These are phyloP conservation scores for Platycercus adscitus DNA, from an alignment of 2,113 vertebrate species.

Conservation along the genomic window DNA sequence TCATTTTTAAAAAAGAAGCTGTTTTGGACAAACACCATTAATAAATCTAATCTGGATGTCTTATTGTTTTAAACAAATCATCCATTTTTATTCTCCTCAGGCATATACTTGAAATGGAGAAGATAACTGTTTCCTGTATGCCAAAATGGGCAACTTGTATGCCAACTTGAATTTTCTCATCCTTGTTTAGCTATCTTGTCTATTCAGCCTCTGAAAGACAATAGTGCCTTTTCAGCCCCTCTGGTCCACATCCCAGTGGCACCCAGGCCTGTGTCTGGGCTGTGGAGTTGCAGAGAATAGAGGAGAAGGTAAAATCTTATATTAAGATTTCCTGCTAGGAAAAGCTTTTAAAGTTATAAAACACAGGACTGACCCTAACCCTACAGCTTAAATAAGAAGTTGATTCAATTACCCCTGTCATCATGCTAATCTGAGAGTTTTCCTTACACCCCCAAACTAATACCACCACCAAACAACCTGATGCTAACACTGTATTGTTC, in stretches of 20 bases:
- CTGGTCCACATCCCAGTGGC: background rate
- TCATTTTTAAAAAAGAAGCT: background rate
- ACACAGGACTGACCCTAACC: background rate
- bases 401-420: background rate
- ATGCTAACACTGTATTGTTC: background rate
- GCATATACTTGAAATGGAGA: background rate
- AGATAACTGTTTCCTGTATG: background rate
- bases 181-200: background rate
- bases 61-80: background rate
- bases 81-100: background rate
- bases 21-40: background rate
- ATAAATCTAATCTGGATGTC: background rate
- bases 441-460: background rate
- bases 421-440: background rate
- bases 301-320: background rate
- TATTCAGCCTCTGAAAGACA: background rate
- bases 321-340: background rate
- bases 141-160: no score
- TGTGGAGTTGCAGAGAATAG: background rate
- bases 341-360: background rate
- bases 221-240: background rate
- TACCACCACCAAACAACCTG: background rate
- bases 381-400: background rate
- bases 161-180: background rate
- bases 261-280: background rate